A percentile compares a stretch with the other conserved stretches of the same genome.
These are phyloP conservation scores for Incurvaria masculella DNA, from an alignment of 2,888 invertebrate species.

Conservation along the genomic window DNA sequence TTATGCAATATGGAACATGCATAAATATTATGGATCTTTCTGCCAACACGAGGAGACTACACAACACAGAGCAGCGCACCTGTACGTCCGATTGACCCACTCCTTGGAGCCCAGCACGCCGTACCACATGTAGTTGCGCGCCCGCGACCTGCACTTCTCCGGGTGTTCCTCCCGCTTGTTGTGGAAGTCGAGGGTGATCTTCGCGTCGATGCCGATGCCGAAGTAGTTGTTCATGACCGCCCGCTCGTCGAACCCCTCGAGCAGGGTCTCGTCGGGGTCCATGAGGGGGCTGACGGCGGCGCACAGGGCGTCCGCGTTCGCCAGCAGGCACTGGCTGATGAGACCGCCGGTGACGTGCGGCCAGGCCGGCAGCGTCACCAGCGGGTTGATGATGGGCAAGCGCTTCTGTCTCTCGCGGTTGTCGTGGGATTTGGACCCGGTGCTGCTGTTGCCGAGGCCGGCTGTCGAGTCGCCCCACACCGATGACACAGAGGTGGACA, in stretches of 20 bases:
- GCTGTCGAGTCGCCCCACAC: constrained; percentile 42
- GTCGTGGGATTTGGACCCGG: constrained; percentile 41
- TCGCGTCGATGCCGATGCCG: constrained; percentile 97
- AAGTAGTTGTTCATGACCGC: constrained; percentile 99
- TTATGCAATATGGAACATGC: too few relatives aligned
- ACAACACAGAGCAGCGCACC: too few relatives aligned
- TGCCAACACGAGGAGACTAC: too few relatives aligned
- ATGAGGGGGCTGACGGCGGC: constrained; percentile 95
- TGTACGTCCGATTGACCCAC: constrained; percentile 86
- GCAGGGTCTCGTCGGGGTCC: constrained; percentile 85
- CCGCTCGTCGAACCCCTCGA: constrained; percentile 88
- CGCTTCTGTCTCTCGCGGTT: constrained; percentile 63
- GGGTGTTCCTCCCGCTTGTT: constrained; percentile 96
- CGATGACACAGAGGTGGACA: constrained; percentile 52
- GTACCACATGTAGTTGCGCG: constrained; percentile 96
- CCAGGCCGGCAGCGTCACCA: constrained; percentile 85
- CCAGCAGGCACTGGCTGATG: constrained; percentile 91
- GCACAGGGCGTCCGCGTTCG: constrained; percentile 94
- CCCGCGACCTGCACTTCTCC: constrained; percentile 91
- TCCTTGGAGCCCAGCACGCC: constrained; percentile 79
- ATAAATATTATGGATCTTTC: too few relatives aligned
- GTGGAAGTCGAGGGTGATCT: constrained; percentile 95
- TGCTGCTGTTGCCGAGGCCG: constrained; percentile 25
- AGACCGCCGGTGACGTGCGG: constrained; percentile 81
- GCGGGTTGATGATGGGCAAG: constrained; percentile 86